Conservation (phyloP, 1,140 invertebrate genomes). For the Lepeophtheirus salmonis region DNA sequence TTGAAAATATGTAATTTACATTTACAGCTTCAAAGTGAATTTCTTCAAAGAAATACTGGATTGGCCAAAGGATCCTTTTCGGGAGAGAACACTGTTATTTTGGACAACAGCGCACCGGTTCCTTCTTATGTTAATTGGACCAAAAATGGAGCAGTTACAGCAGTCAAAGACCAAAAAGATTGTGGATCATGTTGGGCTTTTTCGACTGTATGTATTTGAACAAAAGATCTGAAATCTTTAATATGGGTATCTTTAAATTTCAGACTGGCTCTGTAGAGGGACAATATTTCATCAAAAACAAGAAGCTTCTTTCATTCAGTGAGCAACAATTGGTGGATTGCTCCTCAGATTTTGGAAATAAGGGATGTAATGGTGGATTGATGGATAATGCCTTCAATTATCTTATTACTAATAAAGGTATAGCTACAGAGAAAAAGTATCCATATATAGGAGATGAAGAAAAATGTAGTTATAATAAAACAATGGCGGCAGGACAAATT, state of each 20-base stretch:
- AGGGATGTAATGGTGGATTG: conserved; percentile 46
- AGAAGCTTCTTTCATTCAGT: conserved; percentile 28
- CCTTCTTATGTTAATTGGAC: conserved; percentile 69
- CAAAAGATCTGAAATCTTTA: neutral
- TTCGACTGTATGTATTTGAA: conserved; percentile 33
- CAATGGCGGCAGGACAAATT: conserved; percentile 55
- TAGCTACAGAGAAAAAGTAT: conserved; percentile 82
- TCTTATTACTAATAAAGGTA: conserved; percentile 46
- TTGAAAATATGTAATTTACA: conserved; percentile 19
- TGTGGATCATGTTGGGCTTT: conserved; percentile 93
- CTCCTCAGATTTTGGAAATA: conserved; percentile 38
- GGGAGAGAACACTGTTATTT: conserved; percentile 45
- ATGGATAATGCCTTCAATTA: conserved; percentile 44
- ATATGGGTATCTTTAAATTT: conserved; percentile 22
- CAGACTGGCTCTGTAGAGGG: conserved; percentile 86
- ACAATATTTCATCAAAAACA: conserved; percentile 70
- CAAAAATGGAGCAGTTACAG: conserved; percentile 61
- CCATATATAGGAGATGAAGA: conserved; percentile 53
- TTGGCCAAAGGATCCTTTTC: neutral
- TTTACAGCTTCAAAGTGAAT: neutral
- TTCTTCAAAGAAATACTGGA: neutral
- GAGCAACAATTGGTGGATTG: conserved; percentile 46
- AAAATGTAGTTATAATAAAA: conserved; percentile 45
- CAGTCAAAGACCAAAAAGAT: conserved; percentile 75
- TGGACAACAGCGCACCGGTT: conserved; percentile 44